Base-by-base conservation (phyloP, 2,888 invertebrate genomes). In the Zygaena filipendulae region DNA sequence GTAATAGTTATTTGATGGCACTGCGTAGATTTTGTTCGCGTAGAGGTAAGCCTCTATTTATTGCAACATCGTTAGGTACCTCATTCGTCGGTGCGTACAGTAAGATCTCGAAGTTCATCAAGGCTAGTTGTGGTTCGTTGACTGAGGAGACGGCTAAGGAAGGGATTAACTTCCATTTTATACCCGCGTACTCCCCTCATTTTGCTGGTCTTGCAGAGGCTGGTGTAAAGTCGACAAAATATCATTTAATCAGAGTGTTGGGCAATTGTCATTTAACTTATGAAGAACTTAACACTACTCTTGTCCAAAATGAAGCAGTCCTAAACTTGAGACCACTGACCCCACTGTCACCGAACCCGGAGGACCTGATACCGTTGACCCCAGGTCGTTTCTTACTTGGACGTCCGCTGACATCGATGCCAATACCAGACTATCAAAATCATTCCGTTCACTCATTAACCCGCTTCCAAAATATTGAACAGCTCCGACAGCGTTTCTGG, bases 41-140 rank as follows among this genome's bases (percentile, higher is more conserved):
- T 13, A 21, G 36, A n/a, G 36, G 33, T 3, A 32, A 25, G 25
- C 31, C 32, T 3, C 13, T 22, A 40, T 42, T 10, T 44, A 35
- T 27, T 40, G 39, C 1, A 39, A 42, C 21, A 39, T 41, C n/a
- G 27, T 20, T 32, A 12, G 40, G 43, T 3, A 40, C 39, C 11
- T 39, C 41, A 11, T 45, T 45, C 23, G 39, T 42, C 3, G 43
- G 45, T 2, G 43, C 42, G 4, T 43, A 29, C 12, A 41, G 38
- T 8, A 36, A 40, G 4, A 5, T 45, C 3, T 22, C 23, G 0
- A 32, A 21, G 10, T 41, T 41, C 31, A 19, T 40, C 20, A 36
- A 39, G 19, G 7, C 23, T 6, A 27, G 16, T 19, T 33, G 31
- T 13, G 16, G 33, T 23, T 32, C 33, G 4, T 9, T 36, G 11